Conservation (phyloP, 2,888 invertebrate species). For the Orthosia gracilis region DNA sequence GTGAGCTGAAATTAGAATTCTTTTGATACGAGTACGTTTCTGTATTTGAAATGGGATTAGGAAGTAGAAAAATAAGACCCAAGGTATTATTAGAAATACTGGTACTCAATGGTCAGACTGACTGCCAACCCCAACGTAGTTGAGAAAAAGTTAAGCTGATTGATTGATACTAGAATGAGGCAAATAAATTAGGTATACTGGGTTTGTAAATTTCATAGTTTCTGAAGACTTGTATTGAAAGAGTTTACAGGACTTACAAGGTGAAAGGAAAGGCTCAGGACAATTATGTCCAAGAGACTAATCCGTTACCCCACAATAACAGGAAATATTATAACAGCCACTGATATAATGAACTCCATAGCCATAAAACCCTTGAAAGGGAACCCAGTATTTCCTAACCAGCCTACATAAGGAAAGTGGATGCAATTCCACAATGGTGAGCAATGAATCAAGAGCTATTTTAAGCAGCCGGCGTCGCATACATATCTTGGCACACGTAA, state of each 20-base stretch:
- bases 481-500: slow-evolving; percentile 71
- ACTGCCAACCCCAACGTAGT: too few species aligned
- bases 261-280: neutral
- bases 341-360: slow-evolving; percentile 23
- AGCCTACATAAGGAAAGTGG: slow-evolving; percentile 52
- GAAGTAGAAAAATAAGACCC: neutral
- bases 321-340: neutral
- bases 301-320: neutral
- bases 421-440: slow-evolving; percentile 52
- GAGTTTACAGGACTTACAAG: too few species aligned
- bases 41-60: neutral
- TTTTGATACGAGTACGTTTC: slow-evolving; percentile 19
- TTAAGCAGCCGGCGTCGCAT: slow-evolving; percentile 49
- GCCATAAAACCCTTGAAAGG: slow-evolving; percentile 5
- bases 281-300: neutral
- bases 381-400: slow-evolving; percentile 3
- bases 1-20: slow-evolving; percentile 22
- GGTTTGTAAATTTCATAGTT: neutral
- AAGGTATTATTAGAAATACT: neutral
- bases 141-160: too few species aligned
- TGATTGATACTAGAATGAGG: neutral
- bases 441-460: slow-evolving; percentile 66
- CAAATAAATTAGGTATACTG: neutral
- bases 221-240: neutral
- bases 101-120: too few species aligned